A percentile compares a stretch with the other conserved stretches of the same genome.
Evolutionary conservation across 2,797 vertebrate genomes (phyloP).

Genomic region (Carduelis carduelis): DNA sequence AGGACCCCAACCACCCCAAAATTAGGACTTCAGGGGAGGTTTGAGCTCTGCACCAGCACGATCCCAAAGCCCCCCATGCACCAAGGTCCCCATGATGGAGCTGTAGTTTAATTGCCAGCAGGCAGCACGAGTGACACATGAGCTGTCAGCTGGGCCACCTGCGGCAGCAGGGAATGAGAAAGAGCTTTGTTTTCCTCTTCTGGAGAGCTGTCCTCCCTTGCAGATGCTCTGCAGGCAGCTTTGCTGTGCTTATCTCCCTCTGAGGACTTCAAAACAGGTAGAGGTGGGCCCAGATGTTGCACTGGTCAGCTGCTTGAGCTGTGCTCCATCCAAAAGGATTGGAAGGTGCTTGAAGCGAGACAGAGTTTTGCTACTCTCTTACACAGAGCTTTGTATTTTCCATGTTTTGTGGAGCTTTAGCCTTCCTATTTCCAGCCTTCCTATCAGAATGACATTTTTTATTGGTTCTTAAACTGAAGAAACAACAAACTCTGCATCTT

Average conservation of each 20-base stretch:
- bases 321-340: not conserved
- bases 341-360: not conserved
- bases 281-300: not conserved
- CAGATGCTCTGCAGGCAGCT: not conserved
- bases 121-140: not conserved
- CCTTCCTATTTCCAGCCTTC: not conserved
- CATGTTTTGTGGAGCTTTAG: not conserved
- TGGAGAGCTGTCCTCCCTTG: not conserved
- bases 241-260: not conserved
- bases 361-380: not conserved
- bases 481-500: conserved; percentile 12
- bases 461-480: not conserved
- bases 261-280: not conserved
- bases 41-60: not conserved
- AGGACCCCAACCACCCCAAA: not conserved
- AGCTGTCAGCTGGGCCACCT: conserved; percentile 14
- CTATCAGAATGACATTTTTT: not conserved
- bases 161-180: not conserved
- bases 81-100: not conserved
- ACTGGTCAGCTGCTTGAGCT: not conserved
- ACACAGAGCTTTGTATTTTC: not conserved
- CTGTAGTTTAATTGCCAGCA: not conserved
- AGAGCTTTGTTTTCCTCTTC: not conserved
- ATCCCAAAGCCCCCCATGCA: not conserved
- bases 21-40: not conserved